Conservation (phyloP, 2,888 invertebrate genomes). For the Deroplatys truncata region DNA sequence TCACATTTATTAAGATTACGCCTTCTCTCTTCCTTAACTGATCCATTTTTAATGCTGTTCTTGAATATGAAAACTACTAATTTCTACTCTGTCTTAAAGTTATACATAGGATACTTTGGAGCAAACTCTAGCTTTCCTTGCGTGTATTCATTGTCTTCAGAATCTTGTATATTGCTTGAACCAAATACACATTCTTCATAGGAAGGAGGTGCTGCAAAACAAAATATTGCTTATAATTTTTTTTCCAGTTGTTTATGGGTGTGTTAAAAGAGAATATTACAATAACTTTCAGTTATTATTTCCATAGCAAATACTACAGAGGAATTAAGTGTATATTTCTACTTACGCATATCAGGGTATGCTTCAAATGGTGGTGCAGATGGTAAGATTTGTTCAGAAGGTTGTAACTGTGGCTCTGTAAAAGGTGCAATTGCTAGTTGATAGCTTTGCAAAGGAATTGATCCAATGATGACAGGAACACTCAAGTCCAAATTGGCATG, state of each 20-base stretch:
- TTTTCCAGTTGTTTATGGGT: constrained; percentile 5
- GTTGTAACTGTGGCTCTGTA: too few relatives aligned
- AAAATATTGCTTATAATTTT: background rate
- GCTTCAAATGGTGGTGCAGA: too few relatives aligned
- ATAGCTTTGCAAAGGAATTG: constrained; percentile 38
- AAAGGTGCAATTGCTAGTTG: background rate
- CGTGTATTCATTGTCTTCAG: constrained; percentile 3
- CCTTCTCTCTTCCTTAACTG: too few relatives aligned
- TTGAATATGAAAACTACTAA: too few relatives aligned
- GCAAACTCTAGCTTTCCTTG: constrained; percentile 1
- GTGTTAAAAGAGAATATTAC: background rate
- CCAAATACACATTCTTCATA: constrained; percentile 45
- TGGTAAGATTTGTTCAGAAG: too few relatives aligned
- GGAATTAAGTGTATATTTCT: too few relatives aligned
- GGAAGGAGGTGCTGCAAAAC: constrained; percentile 42
- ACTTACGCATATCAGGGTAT: too few relatives aligned
- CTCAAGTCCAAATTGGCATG: background rate
- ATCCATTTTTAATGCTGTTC: too few relatives aligned
- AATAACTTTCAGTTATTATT: too few relatives aligned
- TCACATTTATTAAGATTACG: too few relatives aligned
- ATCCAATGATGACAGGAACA: constrained; percentile 44
- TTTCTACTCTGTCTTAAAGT: background rate
- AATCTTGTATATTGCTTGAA: constrained; percentile 27
- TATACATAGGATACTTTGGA: constrained; percentile 4
- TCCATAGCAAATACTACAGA: too few relatives aligned